Base-by-base conservation (phyloP, 2,113 vertebrate genomes). In the Pelmatolapia mariae region DNA sequence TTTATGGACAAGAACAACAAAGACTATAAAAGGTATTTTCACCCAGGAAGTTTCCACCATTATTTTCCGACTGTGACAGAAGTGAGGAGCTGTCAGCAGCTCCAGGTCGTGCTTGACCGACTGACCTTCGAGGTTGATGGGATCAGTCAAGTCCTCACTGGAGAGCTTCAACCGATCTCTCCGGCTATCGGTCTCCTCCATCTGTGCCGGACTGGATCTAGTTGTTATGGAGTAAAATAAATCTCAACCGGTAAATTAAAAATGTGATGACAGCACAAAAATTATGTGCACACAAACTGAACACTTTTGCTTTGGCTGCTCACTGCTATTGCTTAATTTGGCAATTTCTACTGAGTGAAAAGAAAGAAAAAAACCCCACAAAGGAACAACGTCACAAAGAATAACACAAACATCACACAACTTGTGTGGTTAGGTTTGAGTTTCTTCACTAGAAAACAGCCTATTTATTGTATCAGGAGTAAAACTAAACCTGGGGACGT, bases 61-160 rank as follows among this genome's bases (percentile, higher is more conserved):
- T 7, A 16, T 68, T 19, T 26, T 68, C 10, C 10, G n/a, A 24
- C 33, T 83, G 19, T n/a, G 81, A 84, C 33, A 80, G 45, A 10
- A n/a, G 15, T 11, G 29, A 47, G 31, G 19, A 68, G 68, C 89
- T 86, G 80, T 93, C 81, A 88, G 71, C 85, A 87, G 83, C 54
- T 40, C 38, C 71, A 86, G 79, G 91, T 85, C 68, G 7, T 3
- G 16, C 24, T 88, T 88, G 52, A 59, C 26, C 16, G 13, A 82
- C 95, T 94, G 95, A 99, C 98, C 98, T 97, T 99, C 98, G 80
- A 97, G 89, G 89, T 97, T 97, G 94, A 97, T 86, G 68, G 97
- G 90, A 85, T 99, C 98, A 6, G 95, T 31, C 9, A 92, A 90
- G 40, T 99, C 98, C 3, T 99, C 98, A 18, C 71, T 3, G 19